Evolutionary conservation across 2,113 vertebrate species (phyloP), one percentile per base, ranked within the genome.

Genomic region (Prionailurus bengalensis): DNA sequence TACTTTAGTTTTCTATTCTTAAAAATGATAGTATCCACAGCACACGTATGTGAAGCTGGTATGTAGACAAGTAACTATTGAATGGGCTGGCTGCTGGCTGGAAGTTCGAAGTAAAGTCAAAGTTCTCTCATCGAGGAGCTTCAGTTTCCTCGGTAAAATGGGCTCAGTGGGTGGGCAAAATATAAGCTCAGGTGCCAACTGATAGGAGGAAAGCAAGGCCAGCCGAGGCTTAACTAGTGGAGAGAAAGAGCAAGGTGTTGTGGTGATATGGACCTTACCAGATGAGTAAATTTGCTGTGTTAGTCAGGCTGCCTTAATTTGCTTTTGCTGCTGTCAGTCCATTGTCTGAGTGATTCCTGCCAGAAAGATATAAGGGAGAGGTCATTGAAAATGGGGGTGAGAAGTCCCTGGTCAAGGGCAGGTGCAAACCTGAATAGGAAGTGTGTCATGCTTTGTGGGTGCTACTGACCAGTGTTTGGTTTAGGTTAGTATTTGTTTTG

Each of bases 401-500:
- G 48, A 65, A 29, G 23, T 48, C 36, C 21, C 58, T 70, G 51
- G n/a, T 42, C 53, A 89, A 25, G 61, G 15, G 17, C 53, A 48
- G 9, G 12, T 39, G 19, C 36, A 23, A 11, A 74, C 55, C 66
- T 76, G 27, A 91, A 48, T 4, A 74, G n/a, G 29, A 87, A 39
- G 13, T 42, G 1, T 58, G 27, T 71, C 15, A 68, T 73, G 15
- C n/a, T 29, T 9, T 76, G 3, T 31, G 65, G 10, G 21, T 45
- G 17, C 93, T 42, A 85, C 71, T 93, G 84, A 42, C 31, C 63
- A 8, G 16, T 86, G n/a, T 87, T 93, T 91, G 51, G 16, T 91
- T 84, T 85, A 29, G 29, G 63, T 84, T n/a, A 71, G 2, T 21
- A 81, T 63, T 86, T 55, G 2, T 63, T 74, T 88, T 96, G 51